A percentile compares a stretch with the other conserved stretches of the same genome.
Conservation (phyloP, 2,113 vertebrate species). For the Brachyistius frenatus region DNA sequence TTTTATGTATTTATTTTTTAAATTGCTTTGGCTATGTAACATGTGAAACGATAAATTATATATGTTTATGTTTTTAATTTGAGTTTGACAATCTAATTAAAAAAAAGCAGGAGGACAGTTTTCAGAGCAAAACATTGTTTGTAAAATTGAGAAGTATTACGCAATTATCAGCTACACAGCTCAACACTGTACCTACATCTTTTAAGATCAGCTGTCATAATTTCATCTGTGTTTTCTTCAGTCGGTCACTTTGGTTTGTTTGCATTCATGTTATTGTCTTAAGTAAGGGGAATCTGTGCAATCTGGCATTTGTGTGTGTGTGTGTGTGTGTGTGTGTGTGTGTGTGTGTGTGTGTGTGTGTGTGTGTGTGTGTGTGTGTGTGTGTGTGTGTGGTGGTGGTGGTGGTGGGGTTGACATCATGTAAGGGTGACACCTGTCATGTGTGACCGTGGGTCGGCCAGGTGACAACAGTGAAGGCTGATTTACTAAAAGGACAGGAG, state of each 20-base stretch:
- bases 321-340: conserved; percentile 25
- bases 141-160: neutral
- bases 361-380: too few species aligned
- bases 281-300: conserved; percentile 44
- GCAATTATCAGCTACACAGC: neutral
- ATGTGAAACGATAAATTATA: too few species aligned
- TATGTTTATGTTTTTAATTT: too few species aligned
- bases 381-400: neutral
- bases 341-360: conserved; percentile 1
- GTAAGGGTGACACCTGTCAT: conserved; percentile 81
- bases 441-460: conserved; percentile 93
- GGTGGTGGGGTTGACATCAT: conserved; percentile 54
- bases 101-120: conserved; percentile 12
- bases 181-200: neutral
- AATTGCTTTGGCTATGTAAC: too few species aligned
- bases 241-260: conserved; percentile 12
- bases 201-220: conserved; percentile 6
- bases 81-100: neutral
- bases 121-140: conserved; percentile 7
- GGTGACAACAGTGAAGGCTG: conserved; percentile 95
- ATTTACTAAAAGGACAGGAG: conserved; percentile 99
- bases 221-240: conserved; percentile 15
- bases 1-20: too few species aligned
- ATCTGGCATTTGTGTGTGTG: conserved; percentile 22
- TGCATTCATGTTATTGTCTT: conserved; percentile 39